These are phyloP conservation scores for Criorhina ranunculi DNA, from an alignment of 2,888 invertebrate species.

Conservation along the genomic window DNA sequence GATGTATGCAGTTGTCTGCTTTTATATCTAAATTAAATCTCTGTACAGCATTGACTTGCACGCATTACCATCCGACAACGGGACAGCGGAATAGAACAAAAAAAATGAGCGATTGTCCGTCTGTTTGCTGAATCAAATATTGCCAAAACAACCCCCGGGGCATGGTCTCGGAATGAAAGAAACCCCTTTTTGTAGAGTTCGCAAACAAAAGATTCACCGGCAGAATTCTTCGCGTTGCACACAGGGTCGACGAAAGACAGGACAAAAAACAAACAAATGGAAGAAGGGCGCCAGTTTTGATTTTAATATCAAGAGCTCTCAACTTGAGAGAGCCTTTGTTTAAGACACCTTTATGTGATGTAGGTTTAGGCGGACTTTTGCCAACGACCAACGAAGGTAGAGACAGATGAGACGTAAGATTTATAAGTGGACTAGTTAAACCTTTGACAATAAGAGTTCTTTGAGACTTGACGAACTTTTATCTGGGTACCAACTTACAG, in stretches of 20 bases:
- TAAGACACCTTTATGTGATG: too few relatives aligned
- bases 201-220: conserved; percentile 53
- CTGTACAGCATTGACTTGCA: conserved; percentile 69
- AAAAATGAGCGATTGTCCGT: conserved; percentile 54
- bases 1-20: conserved; percentile 71
- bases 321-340: too few relatives aligned
- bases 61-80: conserved; percentile 64
- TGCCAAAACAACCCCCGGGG: conserved; percentile 69
- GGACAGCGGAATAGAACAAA: conserved; percentile 39
- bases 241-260: conserved; percentile 16
- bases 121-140: conserved; percentile 59
- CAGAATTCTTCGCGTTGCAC: conserved; percentile 8
- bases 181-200: conserved; percentile 42
- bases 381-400: too few relatives aligned
- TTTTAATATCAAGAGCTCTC: not conserved
- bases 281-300: conserved; percentile 14
- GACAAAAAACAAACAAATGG: not conserved
- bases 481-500: too few relatives aligned
- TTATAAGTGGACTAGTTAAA: too few relatives aligned
- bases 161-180: conserved; percentile 49
- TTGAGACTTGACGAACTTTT: too few relatives aligned
- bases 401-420: too few relatives aligned
- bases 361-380: too few relatives aligned
- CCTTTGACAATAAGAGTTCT: too few relatives aligned
- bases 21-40: conserved; percentile 74